A percentile compares a stretch with the other conserved stretches of the same genome.
phyloP scores from a whole-genome alignment of 2,888 invertebrate species.

The Gnatocerus cornutus region DNA sequence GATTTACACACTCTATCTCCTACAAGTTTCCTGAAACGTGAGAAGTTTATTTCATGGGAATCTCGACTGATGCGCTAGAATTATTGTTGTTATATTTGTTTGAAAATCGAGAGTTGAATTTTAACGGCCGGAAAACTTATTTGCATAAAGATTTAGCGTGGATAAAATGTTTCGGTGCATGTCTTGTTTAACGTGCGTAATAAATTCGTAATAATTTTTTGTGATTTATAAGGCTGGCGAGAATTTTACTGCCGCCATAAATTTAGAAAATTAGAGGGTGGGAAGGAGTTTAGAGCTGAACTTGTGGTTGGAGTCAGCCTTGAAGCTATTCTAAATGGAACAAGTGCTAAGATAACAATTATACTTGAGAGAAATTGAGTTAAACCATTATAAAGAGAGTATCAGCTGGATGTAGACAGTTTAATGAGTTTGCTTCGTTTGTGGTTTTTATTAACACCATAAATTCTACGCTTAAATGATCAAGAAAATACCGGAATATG shows the following conservation, averaged over 20 bases:
- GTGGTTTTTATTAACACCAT: too few relatives aligned
- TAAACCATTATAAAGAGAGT: constrained; percentile 25
- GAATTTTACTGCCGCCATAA: constrained; percentile 36
- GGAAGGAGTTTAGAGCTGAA: constrained; percentile 5
- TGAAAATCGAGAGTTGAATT: constrained; percentile 31
- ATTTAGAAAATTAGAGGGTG: constrained; percentile 32
- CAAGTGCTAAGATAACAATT: constrained; percentile 38
- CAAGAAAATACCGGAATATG: too few relatives aligned
- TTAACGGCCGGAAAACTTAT: constrained; percentile 23
- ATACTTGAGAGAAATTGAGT: constrained; percentile 23
- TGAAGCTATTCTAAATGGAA: constrained; percentile 16
- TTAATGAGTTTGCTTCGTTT: too few relatives aligned
- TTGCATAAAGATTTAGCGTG: constrained; percentile 10
- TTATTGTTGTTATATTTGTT: constrained; percentile 45
- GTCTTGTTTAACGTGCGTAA: constrained; percentile 15
- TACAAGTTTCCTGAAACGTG: constrained; percentile 43
- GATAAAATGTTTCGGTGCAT: too few relatives aligned
- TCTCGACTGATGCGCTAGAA: constrained; percentile 15
- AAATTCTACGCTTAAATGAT: too few relatives aligned
- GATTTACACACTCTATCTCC: constrained; percentile 44
- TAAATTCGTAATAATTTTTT: constrained; percentile 32
- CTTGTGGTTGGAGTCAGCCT: constrained; percentile 31
- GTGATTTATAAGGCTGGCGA: constrained; percentile 17
- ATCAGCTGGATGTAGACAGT: constrained; percentile 3
- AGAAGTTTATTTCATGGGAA: constrained; percentile 40